Evolutionary conservation across 2,888 invertebrate species (phyloP), one percentile per base, ranked within the genome.

Genomic region (Sphaeridia pumilis): DNA sequence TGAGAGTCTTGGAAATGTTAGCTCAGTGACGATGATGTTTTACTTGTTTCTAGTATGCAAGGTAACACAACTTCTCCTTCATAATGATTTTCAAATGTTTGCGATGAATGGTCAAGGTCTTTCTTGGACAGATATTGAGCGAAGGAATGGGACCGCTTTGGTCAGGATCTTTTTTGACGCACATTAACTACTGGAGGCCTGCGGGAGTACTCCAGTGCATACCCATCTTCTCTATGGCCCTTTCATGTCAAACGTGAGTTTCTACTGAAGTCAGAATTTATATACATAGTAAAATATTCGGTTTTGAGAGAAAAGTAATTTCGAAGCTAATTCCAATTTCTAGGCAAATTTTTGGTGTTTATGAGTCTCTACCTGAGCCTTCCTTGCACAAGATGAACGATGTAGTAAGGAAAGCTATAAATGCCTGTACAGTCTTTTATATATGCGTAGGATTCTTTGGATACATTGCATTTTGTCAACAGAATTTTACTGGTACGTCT

Each of bases 161-260:
- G 57, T 74, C 78, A 0, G 80, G 80, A 3, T 82, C 84, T 65
- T 90, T 89, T 87, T 72, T 78, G 35, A 70, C 76, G 1, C 76
- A 79, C 58, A 80, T 89, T 2, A 76, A 80, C 64, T 79, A 81
- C 67, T 92, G 90, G 90, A 78, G 81, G 64, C 84, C 88, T 0
- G 77, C 82, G 0, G 94, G 94, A 0, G 74, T 93, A 54, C 74
- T 95, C 46, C 89, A 90, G 66, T 90, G 92, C 69, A 75, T 95
- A 60, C 97, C 97, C 1, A 95, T 97, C 65, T 90, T 95, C 72
- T 86, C 92, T 12, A 89, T 95, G 85, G 93, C 95, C 0, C 75
- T 95, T 50, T 92, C 90, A 59, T 97, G 97, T 73, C 97, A 97
- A 74, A 92, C 94, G 82, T 88, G 72, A 78, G 80, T 42, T 21